Base-by-base conservation (phyloP, 2,113 vertebrate species). In the Mormoops blainvillei region DNA sequence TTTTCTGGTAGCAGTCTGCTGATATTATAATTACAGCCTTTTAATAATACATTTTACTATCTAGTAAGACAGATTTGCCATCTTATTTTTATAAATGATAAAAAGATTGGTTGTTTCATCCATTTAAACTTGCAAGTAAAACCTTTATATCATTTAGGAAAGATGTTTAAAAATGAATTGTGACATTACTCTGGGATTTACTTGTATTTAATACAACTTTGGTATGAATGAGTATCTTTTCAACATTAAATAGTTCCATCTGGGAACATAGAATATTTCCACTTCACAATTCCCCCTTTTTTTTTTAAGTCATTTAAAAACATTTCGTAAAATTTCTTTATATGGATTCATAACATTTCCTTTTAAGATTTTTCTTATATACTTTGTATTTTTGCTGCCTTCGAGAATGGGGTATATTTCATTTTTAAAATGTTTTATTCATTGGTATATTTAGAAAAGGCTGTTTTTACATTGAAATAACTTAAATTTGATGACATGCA, bases 181-280 rank as follows among this genome's bases (percentile, higher is more conserved):
- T 38, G 4, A 48, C 77, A 15, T 52, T 95, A 15, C 11, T 95
- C 18, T 94, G 67, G 36, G 48, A 54, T 94, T 94, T 86, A 63
- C 22, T 78, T 50, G 26, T 48, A 89, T 97, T 89, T 86, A 87
- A 70, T 89, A 81, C 4, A 89, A 82, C 77, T 95, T 89, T 94
- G 54, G 50, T 84, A 43, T 80, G 41, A 93, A 56, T 94, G 41
- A 95, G 24, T 20, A 65, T 68, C 45, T 73, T 95, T 68, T 48
- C 11, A 89, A 65, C 77, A 89, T 76, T 52, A 94, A 77, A 50
- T 77, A 89, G 45, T 63, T 5, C 33, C 45, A 52, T 50, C 52
- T 61, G 65, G 38, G 48, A 71, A 50, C 41, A 70, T 58, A 63
- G 33, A 88, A n/a, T 67, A 50, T 86, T 24, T 92, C 52, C 24